Evolutionary conservation across 2,113 vertebrate species (phyloP), one percentile per base, ranked within the genome.

Genomic region (Rhinopithecus roxellana): DNA sequence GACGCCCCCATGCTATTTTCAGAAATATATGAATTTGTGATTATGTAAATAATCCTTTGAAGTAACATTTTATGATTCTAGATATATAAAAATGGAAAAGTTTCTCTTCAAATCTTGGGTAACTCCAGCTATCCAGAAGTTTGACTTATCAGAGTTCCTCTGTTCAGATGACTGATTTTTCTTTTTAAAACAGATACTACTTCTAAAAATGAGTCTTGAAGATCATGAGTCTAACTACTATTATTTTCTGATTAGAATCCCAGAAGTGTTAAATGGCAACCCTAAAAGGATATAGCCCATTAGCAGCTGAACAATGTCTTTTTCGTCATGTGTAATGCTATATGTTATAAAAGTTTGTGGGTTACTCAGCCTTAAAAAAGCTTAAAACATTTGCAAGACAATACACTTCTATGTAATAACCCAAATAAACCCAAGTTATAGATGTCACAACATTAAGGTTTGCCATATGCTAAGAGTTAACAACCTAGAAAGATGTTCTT

Each of bases 11-110:
- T 89, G 40, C 22, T 97, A 89, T 93, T 97, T 97, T 80, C 92
- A 96, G 74, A 96, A 97, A 87, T n/a, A 91, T 23, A 64, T 70
- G 45, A 97, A 92, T 90, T 93, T 86, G 32, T 92, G 79, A 95
- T 70, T 92, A 95, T 96, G 89, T 90, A 97, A 97, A 97, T 97
- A 97, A 95, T 93, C 3, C 27, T 93, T 89, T 85, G 55, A 95
- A 95, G 61, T 87, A 90, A 50, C 6, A 90, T 84, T 94, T 90
- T 87, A 70, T 89, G 43, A 93, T 90, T 84, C 20, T 64, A 90
- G 3, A 30, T 50, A 78, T 6, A 94, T 12, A 84, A 78, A 95
- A 35, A 80, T 10, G n/a, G 22, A 38, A 91, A 81, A n/a, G 8
- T 72, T 86, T 89, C 57, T 83, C 78, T 97, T 93, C 78, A 96